Percentiles rank a stretch among this genome's conserved stretches.
These are phyloP conservation scores for Ceratotherium simum DNA, from an alignment of 2,113 vertebrate genomes.

Conservation along the genomic window DNA sequence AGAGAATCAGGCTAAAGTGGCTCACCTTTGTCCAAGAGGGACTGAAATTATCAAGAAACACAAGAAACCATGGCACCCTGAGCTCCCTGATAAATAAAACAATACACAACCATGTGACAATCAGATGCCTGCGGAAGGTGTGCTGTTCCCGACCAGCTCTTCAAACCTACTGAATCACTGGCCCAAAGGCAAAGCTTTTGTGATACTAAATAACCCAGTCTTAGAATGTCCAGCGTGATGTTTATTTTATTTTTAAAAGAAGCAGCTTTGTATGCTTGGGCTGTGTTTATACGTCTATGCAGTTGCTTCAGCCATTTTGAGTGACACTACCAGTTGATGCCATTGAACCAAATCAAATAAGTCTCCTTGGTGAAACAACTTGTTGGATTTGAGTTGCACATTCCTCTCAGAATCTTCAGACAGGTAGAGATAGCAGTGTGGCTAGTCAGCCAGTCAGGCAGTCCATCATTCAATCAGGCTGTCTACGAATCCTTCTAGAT, in stretches of 20 bases:
- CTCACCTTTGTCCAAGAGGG: background rate
- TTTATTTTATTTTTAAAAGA: background rate
- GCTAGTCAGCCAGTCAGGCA: background rate
- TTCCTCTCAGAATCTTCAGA: background rate
- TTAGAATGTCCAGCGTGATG: background rate
- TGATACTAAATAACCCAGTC: background rate
- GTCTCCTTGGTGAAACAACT: background rate
- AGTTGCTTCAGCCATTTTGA: background rate
- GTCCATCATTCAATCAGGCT: background rate
- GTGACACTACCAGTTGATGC: background rate
- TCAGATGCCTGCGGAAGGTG: background rate
- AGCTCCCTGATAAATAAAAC: background rate
- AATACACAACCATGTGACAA: background rate
- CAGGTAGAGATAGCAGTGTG: background rate
- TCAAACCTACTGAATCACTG: background rate
- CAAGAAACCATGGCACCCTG: background rate
- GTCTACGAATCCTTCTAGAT: background rate
- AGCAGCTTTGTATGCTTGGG: background rate
- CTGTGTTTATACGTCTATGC: background rate
- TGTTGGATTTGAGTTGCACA: background rate
- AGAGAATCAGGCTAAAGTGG: background rate
- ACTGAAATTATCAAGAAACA: background rate
- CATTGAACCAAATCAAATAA: conserved; percentile 11
- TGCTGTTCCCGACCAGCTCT: background rate
- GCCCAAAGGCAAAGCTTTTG: background rate